Base-by-base conservation (phyloP, 2,888 invertebrate species). In the Apotomis capreana region DNA sequence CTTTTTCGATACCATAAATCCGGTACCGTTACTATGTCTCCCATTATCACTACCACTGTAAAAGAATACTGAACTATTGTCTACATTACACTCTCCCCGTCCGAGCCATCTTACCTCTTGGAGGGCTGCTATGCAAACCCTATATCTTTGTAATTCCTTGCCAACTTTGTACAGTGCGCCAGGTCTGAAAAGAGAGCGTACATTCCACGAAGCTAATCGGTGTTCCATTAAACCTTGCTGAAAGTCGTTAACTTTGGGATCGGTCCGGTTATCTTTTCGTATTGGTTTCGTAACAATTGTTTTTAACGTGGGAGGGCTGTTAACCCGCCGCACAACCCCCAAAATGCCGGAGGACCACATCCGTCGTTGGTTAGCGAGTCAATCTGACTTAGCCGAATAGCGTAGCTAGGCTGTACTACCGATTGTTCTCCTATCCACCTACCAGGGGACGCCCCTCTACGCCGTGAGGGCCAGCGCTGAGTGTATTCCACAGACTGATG, bases 131-230 rank as follows among this genome's bases (percentile, higher is more conserved):
- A 55, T 13, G 4, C 54, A n/a, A 8, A 26, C 15, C 4, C 13
- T 6, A 4, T 55, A 55, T 13, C 15, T 13, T 55, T 15, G 54
- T 8, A 55, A 8, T 8, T 55, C 54, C 15, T 26, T 55, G 15
- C 15, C 26, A 3, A 55, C 15, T 6, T 55, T 9, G 15, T 55
- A 55, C 9, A 55, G 15, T n/a, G 26, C 54, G 6, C 26, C 26
- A 3, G 26, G 54, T 55, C 54, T 55, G 5, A 13, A 55, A 8
- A 55, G 54, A 54, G 54, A 54, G 15, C 13, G 54, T 13, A 15
- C 54, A 54, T 54, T 15, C 54, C 54, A 54, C 13, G 54, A 54
- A 54, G 54, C 54, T 15, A 54, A 54, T 54, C 13, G 54, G 15
- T 13, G 15, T 4, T 54, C 54, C 6, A 54, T 54, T 13, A 5